Evolutionary conservation across 2,113 vertebrate species (phyloP), one percentile per base, ranked within the genome.

Genomic region (Falcunculus frontatus): DNA sequence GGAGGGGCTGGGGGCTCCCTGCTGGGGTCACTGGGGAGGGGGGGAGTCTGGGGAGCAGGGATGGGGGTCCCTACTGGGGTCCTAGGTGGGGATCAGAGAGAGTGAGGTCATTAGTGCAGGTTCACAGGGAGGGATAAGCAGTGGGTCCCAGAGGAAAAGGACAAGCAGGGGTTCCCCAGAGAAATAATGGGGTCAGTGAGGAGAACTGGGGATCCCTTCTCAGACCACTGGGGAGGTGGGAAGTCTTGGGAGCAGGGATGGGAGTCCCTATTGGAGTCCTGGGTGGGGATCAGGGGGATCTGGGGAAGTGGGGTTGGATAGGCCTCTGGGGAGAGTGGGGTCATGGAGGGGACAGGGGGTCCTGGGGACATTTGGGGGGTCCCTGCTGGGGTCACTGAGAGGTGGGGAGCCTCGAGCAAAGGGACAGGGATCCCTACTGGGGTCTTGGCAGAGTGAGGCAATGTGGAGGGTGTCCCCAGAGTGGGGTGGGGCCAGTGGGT

Each of bases 261-360:
- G 19, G 29, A 23, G 21, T 63, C 39, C 9, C 11, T 63, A 0
- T 1, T 47, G 59, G 29, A 16, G 30, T 47, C 5, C 23, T 23
- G 23, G 12, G 19, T 23, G 41, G 12, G 18, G 19, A 65, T n/a
- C 12, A 56, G n/a, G n/a, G 19, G 11, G 15, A 10, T n/a, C 12
- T 65, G 50, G 18, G 25, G 10, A 65, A 49, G 8, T 22, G 27
- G 37, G 7, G 26, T 11, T 44, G 41, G 60, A 65, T 4, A n/a
- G 23, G 41, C 30, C 21, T 22, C 46, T 47, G 16, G 25, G 42
- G 35, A 49, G 20, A 65, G 5, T 13, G 20, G 16, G 42, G 20
- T 57, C 30, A 33, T 19, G 33, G 39, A 53, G 56, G 10, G n/a
- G n/a, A 39, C 18, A 22, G 21, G 25, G 30, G 8, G 10, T 17